Percentiles rank a stretch among this genome's conserved stretches.
Conservation (phyloP, 1,140 invertebrate species). For the Psilanteris sp. region DNA sequence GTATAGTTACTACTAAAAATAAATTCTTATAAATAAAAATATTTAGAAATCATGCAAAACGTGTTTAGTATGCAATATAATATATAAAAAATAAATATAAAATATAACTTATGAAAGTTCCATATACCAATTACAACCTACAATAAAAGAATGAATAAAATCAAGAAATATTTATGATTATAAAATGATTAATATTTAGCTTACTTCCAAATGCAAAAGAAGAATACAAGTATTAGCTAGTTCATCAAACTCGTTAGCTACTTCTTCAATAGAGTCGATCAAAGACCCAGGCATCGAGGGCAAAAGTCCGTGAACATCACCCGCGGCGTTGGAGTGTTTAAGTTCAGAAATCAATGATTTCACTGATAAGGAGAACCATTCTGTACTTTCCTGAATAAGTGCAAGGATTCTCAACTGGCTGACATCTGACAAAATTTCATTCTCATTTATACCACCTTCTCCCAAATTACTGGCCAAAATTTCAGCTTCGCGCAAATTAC, state of each 20-base stretch:
- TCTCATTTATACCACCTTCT: conserved; percentile 90
- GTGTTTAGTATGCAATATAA: too few species aligned
- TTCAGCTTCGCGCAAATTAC: conserved; percentile 93
- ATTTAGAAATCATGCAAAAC: too few species aligned
- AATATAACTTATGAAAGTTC: too few species aligned
- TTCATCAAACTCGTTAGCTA: conserved; percentile 91
- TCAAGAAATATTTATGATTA: too few species aligned
- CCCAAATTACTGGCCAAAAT: conserved; percentile 93
- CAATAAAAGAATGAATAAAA: too few species aligned
- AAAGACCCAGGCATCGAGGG: conserved; percentile 71
- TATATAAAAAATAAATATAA: too few species aligned
- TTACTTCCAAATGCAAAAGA: conserved; percentile 91
- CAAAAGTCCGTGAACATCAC: conserved; percentile 68
- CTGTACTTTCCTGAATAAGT: conserved; percentile 94
- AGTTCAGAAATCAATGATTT: conserved; percentile 66
- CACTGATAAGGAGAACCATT: conserved; percentile 78
- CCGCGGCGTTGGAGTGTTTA: conserved; percentile 61
- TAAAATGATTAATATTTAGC: too few species aligned
- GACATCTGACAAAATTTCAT: conserved; percentile 90
- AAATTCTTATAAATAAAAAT: too few species aligned
- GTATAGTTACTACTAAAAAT: too few species aligned
- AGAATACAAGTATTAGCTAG: conserved; percentile 94
- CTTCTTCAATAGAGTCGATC: conserved; percentile 73
- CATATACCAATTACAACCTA: too few species aligned
- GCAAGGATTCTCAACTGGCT: conserved; percentile 90